Base-by-base conservation (phyloP, 2,797 vertebrate genomes). In the Falco peregrinus region DNA sequence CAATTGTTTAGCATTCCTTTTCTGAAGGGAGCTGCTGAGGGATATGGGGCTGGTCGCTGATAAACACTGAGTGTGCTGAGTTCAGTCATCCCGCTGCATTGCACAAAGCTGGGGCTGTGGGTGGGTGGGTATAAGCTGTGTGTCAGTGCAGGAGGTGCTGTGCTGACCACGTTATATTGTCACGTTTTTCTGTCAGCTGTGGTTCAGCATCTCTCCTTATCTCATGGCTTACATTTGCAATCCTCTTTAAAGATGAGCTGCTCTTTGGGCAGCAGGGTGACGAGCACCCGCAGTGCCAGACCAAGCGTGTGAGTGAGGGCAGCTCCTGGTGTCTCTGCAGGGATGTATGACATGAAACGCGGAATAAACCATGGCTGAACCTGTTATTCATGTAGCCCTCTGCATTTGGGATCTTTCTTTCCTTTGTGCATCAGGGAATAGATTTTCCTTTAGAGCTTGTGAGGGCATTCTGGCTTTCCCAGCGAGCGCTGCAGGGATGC, bases 291-390 rank as follows among this genome's bases (percentile, higher is more conserved):
- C 53, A 39, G 41, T 0, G 6, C 24, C 45, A 24, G 26, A 7
- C 35, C 1, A 0, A 0, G 14, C 25, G 21, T 0, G 0, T 4
- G 39, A 60, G 33, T 18, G 5, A 5, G 51, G 57, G 54, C 61
- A 59, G 53, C 77, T 69, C 53, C 63, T 14, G 35, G 6, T 53
- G 41, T 48, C 59, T 63, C 33, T 20, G 0, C 16, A n/a, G 48
- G 35, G 45, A 26, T 35, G 20, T 29, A 9, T 51, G 16, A 80
- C 74, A 76, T 22, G 80, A 90, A 88, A 65, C 5, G 22, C 37
- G 54, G n/a, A 84, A 14, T 56, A 75, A 81, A 79, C 54, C 0
- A 0, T 25, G 14, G 11, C 28, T 33, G 25, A 37, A 63, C 26
- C 47, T 43, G 0, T 17, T 73, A 28, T 20, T 78, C 61, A 4